phyloP scores from a whole-genome alignment of 2,113 vertebrate species.

The Laticauda colubrina region DNA sequence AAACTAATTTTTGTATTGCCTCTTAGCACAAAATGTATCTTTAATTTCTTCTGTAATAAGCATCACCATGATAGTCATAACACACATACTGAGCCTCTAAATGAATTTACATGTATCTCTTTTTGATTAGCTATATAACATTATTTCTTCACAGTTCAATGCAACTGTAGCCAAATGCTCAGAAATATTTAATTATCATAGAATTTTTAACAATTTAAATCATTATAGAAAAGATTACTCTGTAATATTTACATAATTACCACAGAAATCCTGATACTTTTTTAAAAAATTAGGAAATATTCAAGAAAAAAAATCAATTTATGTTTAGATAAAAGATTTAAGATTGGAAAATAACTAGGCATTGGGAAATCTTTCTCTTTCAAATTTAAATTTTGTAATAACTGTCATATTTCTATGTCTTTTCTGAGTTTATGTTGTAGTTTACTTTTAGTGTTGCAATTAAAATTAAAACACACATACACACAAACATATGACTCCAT shows the following conservation, averaged over 20 bases:
- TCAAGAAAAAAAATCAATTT: constrained; percentile 40
- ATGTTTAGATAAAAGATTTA: not conserved
- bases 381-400: not conserved
- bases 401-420: constrained; percentile 19
- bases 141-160: constrained; percentile 84
- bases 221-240: constrained; percentile 66
- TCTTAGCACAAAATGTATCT: constrained; percentile 84
- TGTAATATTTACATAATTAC: constrained; percentile 75
- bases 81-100: constrained; percentile 75
- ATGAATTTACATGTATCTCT: constrained; percentile 83
- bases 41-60: constrained; percentile 82
- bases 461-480: not conserved
- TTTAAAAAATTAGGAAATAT: constrained; percentile 55
- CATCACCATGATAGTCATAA: constrained; percentile 73
- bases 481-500: not conserved
- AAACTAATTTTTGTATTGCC: constrained; percentile 87
- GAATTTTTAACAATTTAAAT: constrained; percentile 76
- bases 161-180: constrained; percentile 74
- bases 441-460: not conserved
- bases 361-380: constrained; percentile 28
- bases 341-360: constrained; percentile 38
- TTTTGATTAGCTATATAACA: constrained; percentile 81
- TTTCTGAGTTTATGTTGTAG: not conserved
- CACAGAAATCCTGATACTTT: constrained; percentile 62
- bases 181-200: constrained; percentile 80